These are phyloP conservation scores for Ostrea denselamellosa DNA, from an alignment of 1,140 invertebrate species.

Conservation along the genomic window DNA sequence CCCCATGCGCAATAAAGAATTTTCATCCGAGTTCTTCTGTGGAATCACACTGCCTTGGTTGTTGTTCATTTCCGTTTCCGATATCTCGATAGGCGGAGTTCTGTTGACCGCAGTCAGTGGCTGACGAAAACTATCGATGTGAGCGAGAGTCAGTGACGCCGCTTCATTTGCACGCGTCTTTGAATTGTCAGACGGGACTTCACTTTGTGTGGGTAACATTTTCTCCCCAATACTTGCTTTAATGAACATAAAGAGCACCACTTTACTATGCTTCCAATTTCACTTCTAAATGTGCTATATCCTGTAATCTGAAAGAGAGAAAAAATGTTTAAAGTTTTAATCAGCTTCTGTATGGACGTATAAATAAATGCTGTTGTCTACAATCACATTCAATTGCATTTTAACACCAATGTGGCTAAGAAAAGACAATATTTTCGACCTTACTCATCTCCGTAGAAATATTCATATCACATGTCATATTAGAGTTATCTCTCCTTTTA, in stretches of 20 bases:
- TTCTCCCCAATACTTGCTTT: neutral
- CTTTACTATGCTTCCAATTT: neutral
- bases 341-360: neutral
- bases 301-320: neutral
- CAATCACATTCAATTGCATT: no score
- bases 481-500: no score
- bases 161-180: neutral
- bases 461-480: no score
- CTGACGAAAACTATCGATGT: neutral
- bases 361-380: no score
- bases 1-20: neutral
- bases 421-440: no score
- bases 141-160: neutral
- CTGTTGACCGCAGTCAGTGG: neutral
- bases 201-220: neutral
- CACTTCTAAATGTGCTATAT: neutral
- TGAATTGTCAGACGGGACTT: neutral
- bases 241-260: neutral
- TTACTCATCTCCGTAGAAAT: no score
- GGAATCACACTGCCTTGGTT: neutral
- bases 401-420: no score
- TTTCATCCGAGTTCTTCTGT: neutral
- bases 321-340: neutral
- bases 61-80: slow-evolving; percentile 1
- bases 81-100: neutral